phyloP scores from a whole-genome alignment of 2,888 invertebrate genomes.

The Aleiodes alternator region DNA sequence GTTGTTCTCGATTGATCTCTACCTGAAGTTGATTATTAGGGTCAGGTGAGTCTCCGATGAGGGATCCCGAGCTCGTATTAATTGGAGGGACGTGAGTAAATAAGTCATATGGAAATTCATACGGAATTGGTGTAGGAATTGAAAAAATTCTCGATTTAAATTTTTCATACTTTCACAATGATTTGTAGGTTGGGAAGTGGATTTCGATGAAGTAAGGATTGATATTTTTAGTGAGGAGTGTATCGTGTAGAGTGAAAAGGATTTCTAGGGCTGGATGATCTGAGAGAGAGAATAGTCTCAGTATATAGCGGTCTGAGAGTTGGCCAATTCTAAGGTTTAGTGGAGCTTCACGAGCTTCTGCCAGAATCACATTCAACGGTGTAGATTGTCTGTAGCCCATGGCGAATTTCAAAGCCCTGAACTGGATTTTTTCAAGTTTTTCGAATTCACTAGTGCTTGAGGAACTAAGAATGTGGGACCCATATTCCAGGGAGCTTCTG shows the following conservation, averaged over 20 bases:
- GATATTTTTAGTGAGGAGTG: no score
- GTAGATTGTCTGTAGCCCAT: slow-evolving; percentile 44
- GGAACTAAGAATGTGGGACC: slow-evolving; percentile 35
- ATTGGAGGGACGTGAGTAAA: not conserved
- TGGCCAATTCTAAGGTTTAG: no score
- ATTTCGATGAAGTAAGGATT: not conserved
- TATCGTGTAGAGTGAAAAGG: no score
- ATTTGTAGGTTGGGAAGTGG: not conserved
- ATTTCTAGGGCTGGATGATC: no score
- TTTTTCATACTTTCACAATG: not conserved
- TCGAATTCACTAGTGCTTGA: no score
- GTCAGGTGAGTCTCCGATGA: not conserved
- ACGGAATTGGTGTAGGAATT: not conserved
- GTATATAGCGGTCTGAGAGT: no score
- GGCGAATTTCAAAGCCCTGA: slow-evolving; percentile 36
- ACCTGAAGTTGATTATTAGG: not conserved
- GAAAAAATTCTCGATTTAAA: not conserved
- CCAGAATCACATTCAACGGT: slow-evolving; percentile 43
- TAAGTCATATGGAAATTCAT: not conserved
- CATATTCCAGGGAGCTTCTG: slow-evolving; percentile 45
- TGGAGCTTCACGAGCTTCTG: slow-evolving; percentile 8
- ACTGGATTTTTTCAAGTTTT: no score
- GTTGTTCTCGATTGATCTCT: not conserved
- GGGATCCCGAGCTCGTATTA: not conserved
- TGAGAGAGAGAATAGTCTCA: no score